Evolutionary conservation across 2,888 invertebrate genomes (phyloP), one percentile per base, ranked within the genome.

Genomic region (Euzophera pinguis): DNA sequence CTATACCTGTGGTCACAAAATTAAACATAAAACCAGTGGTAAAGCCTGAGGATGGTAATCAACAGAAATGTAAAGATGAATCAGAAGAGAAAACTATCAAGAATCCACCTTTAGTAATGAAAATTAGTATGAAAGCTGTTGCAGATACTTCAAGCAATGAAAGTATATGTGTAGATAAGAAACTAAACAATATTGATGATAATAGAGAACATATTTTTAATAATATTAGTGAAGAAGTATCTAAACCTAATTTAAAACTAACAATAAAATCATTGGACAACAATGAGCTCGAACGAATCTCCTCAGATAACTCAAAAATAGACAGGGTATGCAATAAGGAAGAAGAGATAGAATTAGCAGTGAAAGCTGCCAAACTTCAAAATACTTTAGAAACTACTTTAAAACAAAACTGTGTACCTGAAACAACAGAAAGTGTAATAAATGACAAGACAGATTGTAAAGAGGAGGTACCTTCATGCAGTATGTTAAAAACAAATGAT

Each of bases 11-110:
- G 57, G 75, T 90, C 12, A 84, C 87, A 53, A 90, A 88, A 70
- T 62, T 90, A 51, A 86, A 87, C 62, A 91, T 91, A 50, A 91
- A 91, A 71, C 91, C 91, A 45, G 75, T 91, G 50, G 57, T 90
- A 9, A 90, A 89, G 70, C 91, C 89, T 42, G 84, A 83, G 41
- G 83, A 84, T 53, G 49, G 55, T 49, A 76, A 75, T 32, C 52
- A 53, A 52, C 53, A 62, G 39, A 80, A 75, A 65, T 38, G 43
- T 45, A 71, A 65, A 60, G 73, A 77, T 55, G 75, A 80, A 10
- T 57, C 49, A 62, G 75, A 68, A 43, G 85, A 82, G 38, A 73
- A 68, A 51, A 47, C 62, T 42, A 48, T 60, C 7, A 88, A 85
- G 67, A 79, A 89, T 67, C 88, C 87, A 52, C 87, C 88, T 41